Evolutionary conservation across 2,888 invertebrate genomes (phyloP), one percentile per base, ranked within the genome.

Genomic region (Rhagonycha fulva): DNA sequence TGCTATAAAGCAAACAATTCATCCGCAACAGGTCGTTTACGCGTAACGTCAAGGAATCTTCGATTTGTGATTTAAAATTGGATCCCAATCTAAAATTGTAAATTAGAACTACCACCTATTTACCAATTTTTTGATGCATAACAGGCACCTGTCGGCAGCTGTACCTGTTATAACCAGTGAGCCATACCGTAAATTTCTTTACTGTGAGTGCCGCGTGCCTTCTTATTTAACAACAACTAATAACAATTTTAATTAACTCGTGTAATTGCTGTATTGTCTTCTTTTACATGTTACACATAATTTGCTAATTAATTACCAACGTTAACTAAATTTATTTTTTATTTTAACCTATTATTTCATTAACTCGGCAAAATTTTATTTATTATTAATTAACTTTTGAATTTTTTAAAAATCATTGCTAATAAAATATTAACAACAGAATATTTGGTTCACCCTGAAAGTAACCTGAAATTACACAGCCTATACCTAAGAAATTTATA

Each of bases 91-190:
- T 60, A 14, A 61, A 61, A 68, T 70, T 70, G 60, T 66, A 73
- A 77, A 77, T 72, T 75, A 70, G 66, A 75, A 77, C 70, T 69
- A 63, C 74, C 47, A 76, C 61, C 73, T 69, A 73, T 73, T 73
- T 73, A 76, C 73, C 70, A 67, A 72, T 63, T 70, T 32, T 62
- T 68, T 69, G 71, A 74, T 74, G 76, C 76, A 76, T 26, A 76
- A 76, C 76, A 74, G 24, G 67, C 76, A 76, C 76, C 76, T 76
- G 76, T 74, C 74, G 71, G 26, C 76, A 76, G 76, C 71, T 76
- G 76, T 23, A 70, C 61, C 66, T 26, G 28, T 63, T 23, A 61
- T 62, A 24, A 66, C 23, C 24, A n/a, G 47, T 67, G 61, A 70
- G 60, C 74, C 68, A 26, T 62, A 28, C 68, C 68, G 61, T 68